Percentiles rank a stretch among this genome's conserved stretches.
phyloP scores from a whole-genome alignment of 2,797 vertebrate genomes.

The Chiloscyllium punctatum region DNA sequence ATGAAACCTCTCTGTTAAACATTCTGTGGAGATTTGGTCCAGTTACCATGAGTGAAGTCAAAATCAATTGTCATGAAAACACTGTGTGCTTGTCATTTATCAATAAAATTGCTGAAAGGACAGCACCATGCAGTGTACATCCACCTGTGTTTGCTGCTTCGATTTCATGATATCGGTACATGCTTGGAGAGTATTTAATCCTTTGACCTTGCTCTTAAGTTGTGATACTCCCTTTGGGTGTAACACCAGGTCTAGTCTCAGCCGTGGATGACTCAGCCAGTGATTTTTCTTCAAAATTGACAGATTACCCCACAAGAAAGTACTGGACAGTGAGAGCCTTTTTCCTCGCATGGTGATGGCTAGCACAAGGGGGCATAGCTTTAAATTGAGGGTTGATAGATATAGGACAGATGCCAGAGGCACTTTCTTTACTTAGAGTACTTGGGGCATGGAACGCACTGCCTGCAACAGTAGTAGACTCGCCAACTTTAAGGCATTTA shows the following conservation, averaged over 20 bases:
- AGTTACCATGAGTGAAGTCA: neutral
- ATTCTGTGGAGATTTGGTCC: neutral
- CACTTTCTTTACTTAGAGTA: too few relatives aligned
- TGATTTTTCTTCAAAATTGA: neutral
- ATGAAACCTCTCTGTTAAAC: neutral
- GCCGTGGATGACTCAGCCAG: neutral
- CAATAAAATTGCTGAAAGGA: constrained; percentile 16
- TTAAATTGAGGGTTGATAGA: too few relatives aligned
- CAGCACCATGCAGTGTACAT: neutral
- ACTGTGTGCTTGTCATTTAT: neutral
- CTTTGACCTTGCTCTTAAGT: neutral
- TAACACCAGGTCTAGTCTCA: neutral
- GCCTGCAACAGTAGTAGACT: too few relatives aligned
- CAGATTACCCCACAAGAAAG: neutral
- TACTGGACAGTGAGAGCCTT: too few relatives aligned
- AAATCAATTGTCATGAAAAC: neutral
- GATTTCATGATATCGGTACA: neutral
- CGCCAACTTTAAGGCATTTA: too few relatives aligned
- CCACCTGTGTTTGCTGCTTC: neutral
- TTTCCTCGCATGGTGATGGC: too few relatives aligned
- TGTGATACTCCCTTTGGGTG: neutral
- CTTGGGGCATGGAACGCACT: too few relatives aligned
- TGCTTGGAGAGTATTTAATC: neutral
- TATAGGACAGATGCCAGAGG: too few relatives aligned
- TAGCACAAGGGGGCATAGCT: too few relatives aligned